Evolutionary conservation across 2,113 vertebrate genomes (phyloP).

Genomic region (Tachysurus vachellii): DNA sequence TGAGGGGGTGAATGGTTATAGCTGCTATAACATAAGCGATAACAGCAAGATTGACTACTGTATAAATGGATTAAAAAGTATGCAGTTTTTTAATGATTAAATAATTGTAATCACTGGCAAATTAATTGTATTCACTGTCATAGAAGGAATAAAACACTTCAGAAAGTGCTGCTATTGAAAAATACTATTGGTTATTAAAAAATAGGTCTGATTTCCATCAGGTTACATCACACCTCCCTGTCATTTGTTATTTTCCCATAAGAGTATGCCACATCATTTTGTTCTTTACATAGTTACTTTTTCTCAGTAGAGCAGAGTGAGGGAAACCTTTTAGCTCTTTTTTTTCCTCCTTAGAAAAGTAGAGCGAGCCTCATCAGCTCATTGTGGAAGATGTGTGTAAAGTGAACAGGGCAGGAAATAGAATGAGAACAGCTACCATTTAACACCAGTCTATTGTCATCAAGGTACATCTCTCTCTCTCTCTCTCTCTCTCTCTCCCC

Average conservation of each 20-base stretch:
- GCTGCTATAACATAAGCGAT: background rate
- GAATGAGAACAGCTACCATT: background rate
- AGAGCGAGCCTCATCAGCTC: background rate
- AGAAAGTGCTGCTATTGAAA: background rate
- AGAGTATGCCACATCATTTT: background rate
- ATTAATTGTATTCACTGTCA: background rate
- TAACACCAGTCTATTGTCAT: background rate
- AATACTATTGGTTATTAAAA: background rate
- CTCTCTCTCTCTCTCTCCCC: background rate
- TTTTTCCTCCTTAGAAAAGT: background rate
- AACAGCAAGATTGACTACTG: background rate
- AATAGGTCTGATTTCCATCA: background rate
- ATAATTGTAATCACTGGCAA: background rate
- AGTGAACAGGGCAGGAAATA: background rate
- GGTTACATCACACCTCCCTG: background rate
- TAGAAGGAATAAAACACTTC: background rate
- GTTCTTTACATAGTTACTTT: background rate
- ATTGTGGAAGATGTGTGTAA: background rate
- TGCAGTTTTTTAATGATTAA: background rate
- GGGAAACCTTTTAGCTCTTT: background rate
- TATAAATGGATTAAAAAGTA: background rate
- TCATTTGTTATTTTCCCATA: background rate
- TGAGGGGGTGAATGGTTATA: background rate
- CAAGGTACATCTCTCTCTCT: too few relatives aligned
- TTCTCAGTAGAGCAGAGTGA: background rate